Evolutionary conservation across 2,113 vertebrate genomes (phyloP).

Genomic region (Carassius carassius): DNA sequence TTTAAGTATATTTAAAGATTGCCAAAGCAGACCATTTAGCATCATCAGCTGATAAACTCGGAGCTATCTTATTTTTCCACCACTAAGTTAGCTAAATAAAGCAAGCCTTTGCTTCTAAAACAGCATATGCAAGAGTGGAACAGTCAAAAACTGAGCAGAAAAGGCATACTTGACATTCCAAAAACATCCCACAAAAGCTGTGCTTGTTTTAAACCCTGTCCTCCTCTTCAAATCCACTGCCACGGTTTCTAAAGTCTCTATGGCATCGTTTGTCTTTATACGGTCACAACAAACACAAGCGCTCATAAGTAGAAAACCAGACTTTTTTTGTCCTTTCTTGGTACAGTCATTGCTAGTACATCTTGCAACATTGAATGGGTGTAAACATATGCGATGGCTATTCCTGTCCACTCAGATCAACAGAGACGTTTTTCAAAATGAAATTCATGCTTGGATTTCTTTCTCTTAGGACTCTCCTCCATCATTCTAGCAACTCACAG

Average conservation of each 20-base stretch:
- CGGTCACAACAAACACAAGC: constrained; percentile 59
- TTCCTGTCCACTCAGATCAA: constrained; percentile 52
- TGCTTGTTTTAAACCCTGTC: constrained; percentile 42
- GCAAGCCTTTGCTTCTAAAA: constrained; percentile 17
- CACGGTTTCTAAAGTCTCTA: constrained; percentile 29
- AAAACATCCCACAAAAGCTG: constrained; percentile 33
- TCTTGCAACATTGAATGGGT: constrained; percentile 51
- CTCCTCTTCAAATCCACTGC: background rate
- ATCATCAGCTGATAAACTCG: constrained; percentile 7
- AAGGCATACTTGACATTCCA: constrained; percentile 37
- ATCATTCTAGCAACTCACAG: constrained; percentile 46
- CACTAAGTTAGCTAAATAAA: constrained; percentile 41
- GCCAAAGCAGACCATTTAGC: constrained; percentile 18
- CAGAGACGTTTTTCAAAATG: constrained; percentile 51
- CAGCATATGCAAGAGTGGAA: background rate
- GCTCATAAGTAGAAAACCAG: constrained; percentile 59
- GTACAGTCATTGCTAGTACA: constrained; percentile 37
- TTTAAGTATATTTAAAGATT: constrained; percentile 45
- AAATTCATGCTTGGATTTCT: constrained; percentile 52
- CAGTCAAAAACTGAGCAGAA: constrained; percentile 21
- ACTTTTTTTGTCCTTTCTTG: constrained; percentile 59
- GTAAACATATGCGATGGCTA: constrained; percentile 53
- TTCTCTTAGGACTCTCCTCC: constrained; percentile 44
- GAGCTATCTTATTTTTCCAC: background rate
- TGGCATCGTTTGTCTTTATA: constrained; percentile 62